Base-by-base conservation (phyloP, 2,113 vertebrate genomes). In the Mus spicilegus region DNA sequence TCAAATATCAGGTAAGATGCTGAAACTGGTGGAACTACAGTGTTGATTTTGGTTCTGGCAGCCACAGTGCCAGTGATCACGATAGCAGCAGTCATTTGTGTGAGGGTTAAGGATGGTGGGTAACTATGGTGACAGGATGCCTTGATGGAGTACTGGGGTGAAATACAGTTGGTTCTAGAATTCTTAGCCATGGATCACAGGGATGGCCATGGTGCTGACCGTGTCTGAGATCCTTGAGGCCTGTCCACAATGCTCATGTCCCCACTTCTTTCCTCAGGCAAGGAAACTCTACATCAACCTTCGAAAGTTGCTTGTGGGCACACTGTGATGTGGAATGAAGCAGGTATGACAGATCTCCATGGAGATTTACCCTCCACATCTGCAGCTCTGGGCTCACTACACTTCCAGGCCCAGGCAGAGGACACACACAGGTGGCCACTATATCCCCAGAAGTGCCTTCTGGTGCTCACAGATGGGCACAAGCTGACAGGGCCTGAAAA, bases 181-280 rank as follows among this genome's bases (percentile, higher is more conserved):
- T 24, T 76, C 30, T 30, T 42, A 33, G 28, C 22, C 19, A 69
- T 28, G 13, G 24, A 20, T 10, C 26, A 67, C 28, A 36, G 26
- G 51, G 39, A 82, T 24, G 46, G 1, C 51, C 33, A 42, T n/a
- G 2, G 49, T 12, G 5, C 46, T 36, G 33, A 58, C 84, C 7
- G 12, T 49, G 56, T 42, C 61, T 30, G 33, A 95, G 73, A 75
- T 30, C 67, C 42, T 72, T 75, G 56, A 70, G 36, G 10, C 51
- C 33, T 65, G 80, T 67, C 70, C 54, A 24, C 10, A 0, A 17
- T 16, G 63, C 22, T 80, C 49, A 30, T 42, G 39, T 39, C 87
- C 89, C 89, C n/a, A 69, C 72, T 81, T 93, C 56, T 90, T 85
- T 81, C 89, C 82, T 91, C 36, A 58, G 90, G 95, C 89, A 73